Evolutionary conservation across 1,140 invertebrate genomes (phyloP), one percentile per base, ranked within the genome.

Genomic region (Trichonephila clavata): DNA sequence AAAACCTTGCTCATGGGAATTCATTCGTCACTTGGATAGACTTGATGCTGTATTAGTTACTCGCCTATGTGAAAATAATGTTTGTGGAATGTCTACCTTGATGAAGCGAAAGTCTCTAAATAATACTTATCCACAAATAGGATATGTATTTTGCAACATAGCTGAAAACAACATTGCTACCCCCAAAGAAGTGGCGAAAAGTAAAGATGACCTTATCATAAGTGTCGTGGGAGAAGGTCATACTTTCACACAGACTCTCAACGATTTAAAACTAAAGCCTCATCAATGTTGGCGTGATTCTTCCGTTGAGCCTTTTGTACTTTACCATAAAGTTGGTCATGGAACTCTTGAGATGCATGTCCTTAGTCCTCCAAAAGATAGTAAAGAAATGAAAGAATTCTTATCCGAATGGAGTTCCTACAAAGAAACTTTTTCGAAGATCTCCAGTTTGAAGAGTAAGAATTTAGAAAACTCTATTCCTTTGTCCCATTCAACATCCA

Each of bases 341-440:
- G 99, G 99, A 95, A 99, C 98, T 86, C 96, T 99, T 86, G 98
- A 99, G 95, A 99, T 99, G 98, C 99, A 99, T 96, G 97, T 99
- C 93, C 96, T 99, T 68, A 99, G 98, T 96, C 99, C 99, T 57
- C 97, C 97, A 92, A 98, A 98, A 95, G 98, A 99, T 95, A 98
- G 98, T 80, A 98, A 98, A 95, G 98, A 99, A 99, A 90, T 94
- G 71, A 98, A 98, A 43, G 91, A 94, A 59, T 94, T 94, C 59
- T 32, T 94, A 16, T 8, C 16, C 21, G 63, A 94, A 27, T 94
- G 94, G 93, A 90, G n/a, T 16, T 92, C 94, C 0, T 90, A 90
- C 32, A 94, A 94, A 92, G 94, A 94, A 20, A 94, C 80, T 13
- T 94, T 94, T 86, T 71, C 87, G 6, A 32, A 60, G 18, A 60